Conservation (phyloP, 2,797 vertebrate species). For the Glossophaga mutica region DNA sequence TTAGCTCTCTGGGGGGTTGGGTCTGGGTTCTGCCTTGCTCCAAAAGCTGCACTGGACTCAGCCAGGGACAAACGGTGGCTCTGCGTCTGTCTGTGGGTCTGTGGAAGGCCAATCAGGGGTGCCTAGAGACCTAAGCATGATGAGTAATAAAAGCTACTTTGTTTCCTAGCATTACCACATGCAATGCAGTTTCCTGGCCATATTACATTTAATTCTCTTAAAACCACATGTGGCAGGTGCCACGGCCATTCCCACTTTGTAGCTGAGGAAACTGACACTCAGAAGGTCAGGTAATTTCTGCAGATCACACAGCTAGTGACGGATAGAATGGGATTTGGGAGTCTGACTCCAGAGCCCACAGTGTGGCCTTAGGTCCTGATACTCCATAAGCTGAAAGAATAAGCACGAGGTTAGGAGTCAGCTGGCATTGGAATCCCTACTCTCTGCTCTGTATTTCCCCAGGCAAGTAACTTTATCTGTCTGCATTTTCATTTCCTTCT, state of each 20-base stretch:
- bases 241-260: not conserved
- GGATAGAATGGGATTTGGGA: not conserved
- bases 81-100: not conserved
- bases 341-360: not conserved
- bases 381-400: not conserved
- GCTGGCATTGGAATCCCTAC: not conserved
- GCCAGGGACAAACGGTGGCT: not conserved
- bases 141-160: not conserved
- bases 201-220: not conserved
- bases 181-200: not conserved
- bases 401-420: not conserved
- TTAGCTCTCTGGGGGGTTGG: not conserved
- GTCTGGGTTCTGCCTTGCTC: not conserved
- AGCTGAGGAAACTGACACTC: not conserved
- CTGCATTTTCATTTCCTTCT: slow-evolving; percentile 1
- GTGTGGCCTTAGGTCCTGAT: not conserved
- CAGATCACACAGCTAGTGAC: not conserved
- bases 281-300: not conserved
- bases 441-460: not conserved
- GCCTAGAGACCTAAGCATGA: not conserved
- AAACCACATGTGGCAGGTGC: not conserved
- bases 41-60: not conserved
- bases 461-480: not conserved
- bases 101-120: not conserved
- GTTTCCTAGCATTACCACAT: not conserved